Base-by-base conservation (phyloP, 2,888 invertebrate species). In the Rutpela maculata region DNA sequence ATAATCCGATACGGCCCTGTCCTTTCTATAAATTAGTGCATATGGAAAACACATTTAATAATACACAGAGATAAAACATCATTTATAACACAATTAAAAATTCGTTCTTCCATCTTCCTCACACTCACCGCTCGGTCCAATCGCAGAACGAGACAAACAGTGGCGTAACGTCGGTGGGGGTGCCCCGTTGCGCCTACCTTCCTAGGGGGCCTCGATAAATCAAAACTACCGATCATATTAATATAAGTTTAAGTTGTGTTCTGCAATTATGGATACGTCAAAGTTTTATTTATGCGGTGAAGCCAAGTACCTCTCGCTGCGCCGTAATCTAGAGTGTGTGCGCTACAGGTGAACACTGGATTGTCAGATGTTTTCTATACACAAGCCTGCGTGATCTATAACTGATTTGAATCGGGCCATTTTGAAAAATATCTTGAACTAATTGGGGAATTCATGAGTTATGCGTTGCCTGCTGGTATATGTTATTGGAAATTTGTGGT, bases 261-360 rank as follows among this genome's bases (percentile, higher is more conserved):
- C 87, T 84, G 88, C 89, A 89, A 89, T 89, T 89, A 88, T 87
- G 85, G 86, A 87, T 87, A 87, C 88, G 88, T 89, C 89, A 89
- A 89, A 89, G 85, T 84, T 84, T 87, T 87, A 89, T 89, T 89
- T 89, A 89, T 88, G 85, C 7, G 66, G 83, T 86, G 85, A 86
- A 86, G 80, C 81, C 81, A 80, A 60, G 55, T 75, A 81, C 81
- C 83, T 78, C 83, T 78, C 78, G 84, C 82, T 83, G 84, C 19
- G 81, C 75, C 38, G 31, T 76, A 82, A 83, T 81, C 80, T 78
- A 71, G 75, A 75, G 76, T 77, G 75, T 76, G 76, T 78, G 79
- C 82, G 73, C 83, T 80, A 83, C 83, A 83, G 83, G 83, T 83
- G 82, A 73, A 80, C 70, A 19, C 31, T 31, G 43, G 38, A 71